Conservation (phyloP, 1,140 invertebrate genomes). For the Hyposmocoma kahamanoa region DNA sequence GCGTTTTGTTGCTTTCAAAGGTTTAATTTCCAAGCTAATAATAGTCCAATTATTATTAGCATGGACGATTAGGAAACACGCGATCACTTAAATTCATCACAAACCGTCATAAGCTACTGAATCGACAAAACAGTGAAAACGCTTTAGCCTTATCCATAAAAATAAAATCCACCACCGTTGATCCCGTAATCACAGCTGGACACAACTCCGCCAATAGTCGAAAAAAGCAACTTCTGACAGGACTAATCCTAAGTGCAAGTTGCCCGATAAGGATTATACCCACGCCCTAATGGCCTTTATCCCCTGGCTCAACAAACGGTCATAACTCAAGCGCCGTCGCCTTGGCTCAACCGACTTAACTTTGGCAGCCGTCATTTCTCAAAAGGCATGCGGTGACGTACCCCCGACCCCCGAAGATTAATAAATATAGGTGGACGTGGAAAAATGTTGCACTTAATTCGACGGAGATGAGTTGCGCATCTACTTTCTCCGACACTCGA, state of each 20-base stretch:
- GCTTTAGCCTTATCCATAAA: no score
- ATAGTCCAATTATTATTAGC: no score
- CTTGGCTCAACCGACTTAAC: constrained; percentile 70
- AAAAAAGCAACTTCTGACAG: constrained; percentile 69
- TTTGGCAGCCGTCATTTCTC: constrained; percentile 72
- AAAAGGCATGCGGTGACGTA: constrained; percentile 65
- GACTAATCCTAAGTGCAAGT: constrained; percentile 72
- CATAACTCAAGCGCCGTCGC: constrained; percentile 57
- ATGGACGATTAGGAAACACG: no score
- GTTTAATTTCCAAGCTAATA: no score
- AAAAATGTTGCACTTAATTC: constrained; percentile 68
- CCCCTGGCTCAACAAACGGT: constrained; percentile 65
- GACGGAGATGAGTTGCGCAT: constrained; percentile 53
- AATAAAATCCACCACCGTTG: constrained; percentile 12
- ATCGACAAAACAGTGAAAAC: no score
- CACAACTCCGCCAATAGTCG: constrained; percentile 50
- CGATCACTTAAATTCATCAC: no score
- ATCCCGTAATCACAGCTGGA: constrained; percentile 63
- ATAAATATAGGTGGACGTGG: constrained; percentile 66
- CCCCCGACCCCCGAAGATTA: constrained; percentile 50
- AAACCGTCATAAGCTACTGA: no score
- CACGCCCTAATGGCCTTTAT: constrained; percentile 67
- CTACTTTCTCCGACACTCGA: no score
- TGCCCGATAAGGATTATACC: constrained; percentile 68
- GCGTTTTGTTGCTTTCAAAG: no score